Evolutionary conservation across 2,113 vertebrate genomes (phyloP), one percentile per base, ranked within the genome.

Genomic region (Strix aluco): DNA sequence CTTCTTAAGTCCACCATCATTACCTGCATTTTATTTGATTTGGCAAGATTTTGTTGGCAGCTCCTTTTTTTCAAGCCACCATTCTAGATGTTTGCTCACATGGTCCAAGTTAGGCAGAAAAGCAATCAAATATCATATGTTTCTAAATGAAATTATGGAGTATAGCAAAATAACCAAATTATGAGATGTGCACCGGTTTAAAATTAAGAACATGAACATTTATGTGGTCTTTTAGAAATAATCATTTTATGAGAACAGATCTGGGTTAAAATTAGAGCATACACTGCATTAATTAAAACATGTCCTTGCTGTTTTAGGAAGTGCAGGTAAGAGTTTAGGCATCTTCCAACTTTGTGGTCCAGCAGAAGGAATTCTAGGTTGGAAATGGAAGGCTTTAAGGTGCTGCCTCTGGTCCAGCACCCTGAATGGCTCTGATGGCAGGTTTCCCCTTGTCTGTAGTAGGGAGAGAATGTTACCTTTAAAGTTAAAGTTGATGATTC

Each of bases 1-100:
- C 10, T 89, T 90, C 30, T 40, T 0, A 2, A 75, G 29, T 38
- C 12, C 22, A 30, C 11, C 10, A 4, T 13, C 7, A 0, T 46
- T 72, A 40, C 10, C 51, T 15, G 13, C 3, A 22, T 46, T 19
- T 90, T 58, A 16, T 22, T 57, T 75, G 18, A 55, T 52, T 57
- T 82, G 67, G 9, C 27, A 77, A 73, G 34, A 51, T n/a, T 58
- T 84, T 44, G 7, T 67, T 58, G 9, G 51, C 20, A 84, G 15
- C 2, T 70, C 12, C 14, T 17, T 55, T 91, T 87, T 40, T 52
- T 40, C 44, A 79, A 65, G 32, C 3, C 3, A 2, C 30, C 2
- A 19, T 63, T 71, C 59, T 80, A 70, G 27, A 38, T 74, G 6
- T 67, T 89, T 51, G 40, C 38, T 84, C 13, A 36, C 7, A 26